These are phyloP conservation scores for Lepus oiostolus DNA, from an alignment of 2,797 vertebrate species.

Conservation along the genomic window DNA sequence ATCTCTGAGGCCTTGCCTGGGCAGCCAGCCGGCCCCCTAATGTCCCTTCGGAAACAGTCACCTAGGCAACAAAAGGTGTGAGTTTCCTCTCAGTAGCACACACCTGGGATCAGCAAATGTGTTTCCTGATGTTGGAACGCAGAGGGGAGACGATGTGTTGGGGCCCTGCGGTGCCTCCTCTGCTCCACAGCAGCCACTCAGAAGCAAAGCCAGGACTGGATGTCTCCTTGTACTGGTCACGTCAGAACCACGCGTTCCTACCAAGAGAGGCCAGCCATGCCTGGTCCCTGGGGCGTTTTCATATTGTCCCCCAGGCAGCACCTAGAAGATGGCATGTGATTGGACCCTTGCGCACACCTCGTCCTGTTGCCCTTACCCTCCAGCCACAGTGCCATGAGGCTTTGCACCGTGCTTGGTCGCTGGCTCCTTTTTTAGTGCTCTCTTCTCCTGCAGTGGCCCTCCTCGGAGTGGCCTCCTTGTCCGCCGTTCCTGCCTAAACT, in stretches of 20 bases:
- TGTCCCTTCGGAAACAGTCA: background rate
- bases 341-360: background rate
- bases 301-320: background rate
- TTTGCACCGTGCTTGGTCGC: background rate
- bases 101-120: background rate
- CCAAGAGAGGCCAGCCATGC: background rate
- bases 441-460: rapidly evolving
- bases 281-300: background rate
- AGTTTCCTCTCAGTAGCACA: background rate
- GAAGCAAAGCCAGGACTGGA: background rate
- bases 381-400: background rate
- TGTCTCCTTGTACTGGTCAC: background rate
- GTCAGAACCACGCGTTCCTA: background rate
- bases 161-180: background rate
- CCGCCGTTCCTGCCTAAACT: background rate
- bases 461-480: background rate
- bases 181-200: background rate
- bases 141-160: background rate
- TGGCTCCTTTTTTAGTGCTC: background rate
- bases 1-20: background rate
- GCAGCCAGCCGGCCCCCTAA: background rate
- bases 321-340: background rate
- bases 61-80: background rate
- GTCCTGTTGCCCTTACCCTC: background rate
- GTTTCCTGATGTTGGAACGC: background rate